Evolutionary conservation across 2,113 vertebrate genomes (phyloP), one percentile per base, ranked within the genome.

Genomic region (Lepisosteus oculatus): DNA sequence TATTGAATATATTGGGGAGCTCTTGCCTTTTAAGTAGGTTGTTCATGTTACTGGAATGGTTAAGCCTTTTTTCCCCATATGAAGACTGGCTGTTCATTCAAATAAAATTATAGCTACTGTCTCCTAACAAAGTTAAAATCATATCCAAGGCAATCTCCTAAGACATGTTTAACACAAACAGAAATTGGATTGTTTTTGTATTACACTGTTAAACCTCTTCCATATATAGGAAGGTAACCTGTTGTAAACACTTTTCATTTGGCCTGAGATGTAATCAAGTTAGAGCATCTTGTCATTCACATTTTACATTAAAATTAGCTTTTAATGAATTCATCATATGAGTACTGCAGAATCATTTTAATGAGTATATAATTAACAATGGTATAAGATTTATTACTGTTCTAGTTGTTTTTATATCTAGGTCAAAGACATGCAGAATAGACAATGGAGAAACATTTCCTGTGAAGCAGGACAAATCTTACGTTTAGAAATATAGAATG

Each of bases 201-300:
- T 66, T 57, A 17, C 15, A 66, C 45, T 55, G 9, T 42, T 4
- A 56, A 14, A 55, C 15, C 14, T 17, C 44, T 61, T n/a, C n/a
- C 29, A 29, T 29, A 29, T 29, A 29, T 29, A 29, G 29, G 29
- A 29, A 29, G 29, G 29, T 29, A 51, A 51, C 9, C 47, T 51
- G 5, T 3, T 51, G 5, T 51, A 9, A 51, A 5, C 47, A 51
- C 57, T 54, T 42, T 66, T 6, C 57, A n/a, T 42, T 65, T 55
- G 17, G 15, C 64, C 72, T 63, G 44, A 55, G 64, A 69, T 69
- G 67, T 74, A 76, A 76, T 79, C 72, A 72, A 70, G 67, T 45
- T 72, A 65, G 42, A 43, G 11, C 61, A 57, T 66, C 41, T 11
- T 72, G 44, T 17, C 43, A 47, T 14, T 42, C 41, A 9, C 44